Conservation (phyloP, 2,797 vertebrate genomes). For the Xerus rutilus region DNA sequence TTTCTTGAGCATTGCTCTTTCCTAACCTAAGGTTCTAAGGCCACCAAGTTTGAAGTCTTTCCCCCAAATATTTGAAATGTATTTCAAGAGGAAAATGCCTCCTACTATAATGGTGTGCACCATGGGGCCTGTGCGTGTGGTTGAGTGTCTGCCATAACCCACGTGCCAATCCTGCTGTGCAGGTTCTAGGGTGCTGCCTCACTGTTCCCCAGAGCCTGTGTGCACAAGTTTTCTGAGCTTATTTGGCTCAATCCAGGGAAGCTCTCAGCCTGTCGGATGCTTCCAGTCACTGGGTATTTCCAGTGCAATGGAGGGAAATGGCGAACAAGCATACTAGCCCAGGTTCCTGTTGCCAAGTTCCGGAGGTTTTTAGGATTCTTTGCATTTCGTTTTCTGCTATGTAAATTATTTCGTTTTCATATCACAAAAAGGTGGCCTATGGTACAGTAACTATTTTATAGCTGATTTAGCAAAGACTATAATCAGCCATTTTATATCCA, state of each 20-base stretch:
- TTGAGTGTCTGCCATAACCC: neutral
- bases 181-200: neutral
- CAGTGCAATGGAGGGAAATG: neutral
- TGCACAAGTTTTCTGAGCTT: neutral
- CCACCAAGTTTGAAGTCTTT: neutral
- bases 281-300: neutral
- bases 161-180: fast-evolving
- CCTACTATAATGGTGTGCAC: neutral
- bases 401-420: neutral
- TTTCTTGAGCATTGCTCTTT: too few relatives aligned
- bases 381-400: neutral
- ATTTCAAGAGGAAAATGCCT: neutral
- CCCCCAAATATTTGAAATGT: neutral
- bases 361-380: neutral
- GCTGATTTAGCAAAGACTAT: neutral
- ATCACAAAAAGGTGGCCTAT: neutral
- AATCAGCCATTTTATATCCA: neutral
- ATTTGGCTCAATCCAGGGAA: neutral
- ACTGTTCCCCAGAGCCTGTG: neutral
- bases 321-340: neutral
- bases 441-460: neutral
- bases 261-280: neutral
- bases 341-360: neutral
- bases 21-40: neutral
- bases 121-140: neutral